Evolutionary conservation across 2,113 vertebrate genomes (phyloP).

Genomic region (Chamaea fasciata): DNA sequence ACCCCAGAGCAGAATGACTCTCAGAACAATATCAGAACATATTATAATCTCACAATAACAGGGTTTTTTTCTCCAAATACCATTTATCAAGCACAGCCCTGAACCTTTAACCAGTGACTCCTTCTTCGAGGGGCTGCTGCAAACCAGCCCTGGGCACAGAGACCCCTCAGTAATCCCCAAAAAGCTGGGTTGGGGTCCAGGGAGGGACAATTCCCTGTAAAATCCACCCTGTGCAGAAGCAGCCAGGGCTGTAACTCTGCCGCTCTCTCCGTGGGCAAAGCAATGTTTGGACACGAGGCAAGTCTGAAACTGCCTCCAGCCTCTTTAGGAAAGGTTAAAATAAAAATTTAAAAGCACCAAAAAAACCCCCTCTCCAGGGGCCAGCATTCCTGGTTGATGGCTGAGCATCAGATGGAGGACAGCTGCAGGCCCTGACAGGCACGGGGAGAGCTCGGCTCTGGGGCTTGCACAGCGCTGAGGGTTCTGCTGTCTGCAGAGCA

Average conservation of each 20-base stretch:
- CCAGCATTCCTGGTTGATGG: not conserved
- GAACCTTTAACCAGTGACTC: not conserved
- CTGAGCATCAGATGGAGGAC: not conserved
- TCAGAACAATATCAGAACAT: no score
- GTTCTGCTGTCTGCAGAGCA: not conserved
- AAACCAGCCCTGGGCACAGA: not conserved
- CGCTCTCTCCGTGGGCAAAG: not conserved
- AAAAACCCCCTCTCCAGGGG: not conserved
- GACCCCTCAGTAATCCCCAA: accelerated
- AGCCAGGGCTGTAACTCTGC: not conserved
- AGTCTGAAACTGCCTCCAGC: conserved; percentile 16
- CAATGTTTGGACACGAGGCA: not conserved
- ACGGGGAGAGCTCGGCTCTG: not conserved
- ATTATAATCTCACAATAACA: not conserved
- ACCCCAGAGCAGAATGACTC: not conserved
- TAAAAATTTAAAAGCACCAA: not conserved
- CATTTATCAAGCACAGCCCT: not conserved
- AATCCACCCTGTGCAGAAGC: not conserved
- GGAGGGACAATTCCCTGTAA: not conserved
- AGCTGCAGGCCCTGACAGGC: conserved; percentile 8
- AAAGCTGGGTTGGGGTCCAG: not conserved
- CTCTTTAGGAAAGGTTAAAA: not conserved
- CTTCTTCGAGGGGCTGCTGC: not conserved
- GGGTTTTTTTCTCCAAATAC: not conserved
- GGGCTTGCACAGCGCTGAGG: not conserved